Evolutionary conservation across 2,113 vertebrate species (phyloP).

Genomic region (Canis aureus): DNA sequence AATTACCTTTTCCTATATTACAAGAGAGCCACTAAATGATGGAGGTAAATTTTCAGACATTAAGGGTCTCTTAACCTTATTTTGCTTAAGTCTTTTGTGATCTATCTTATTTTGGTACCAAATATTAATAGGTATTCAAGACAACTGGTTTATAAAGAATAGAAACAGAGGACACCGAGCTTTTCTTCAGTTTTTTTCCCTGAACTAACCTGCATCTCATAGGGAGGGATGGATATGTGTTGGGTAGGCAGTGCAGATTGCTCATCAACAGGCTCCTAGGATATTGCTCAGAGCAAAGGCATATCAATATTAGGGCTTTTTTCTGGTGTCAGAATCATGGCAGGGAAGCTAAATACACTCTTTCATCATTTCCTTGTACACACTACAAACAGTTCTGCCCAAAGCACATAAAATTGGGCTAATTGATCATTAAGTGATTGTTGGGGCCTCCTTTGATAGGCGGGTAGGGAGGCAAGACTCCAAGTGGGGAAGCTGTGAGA

Average conservation of each 20-base stretch:
- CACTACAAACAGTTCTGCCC: neutral
- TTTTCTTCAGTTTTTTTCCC: neutral
- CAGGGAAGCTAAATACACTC: neutral
- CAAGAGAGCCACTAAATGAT: neutral
- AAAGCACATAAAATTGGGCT: neutral
- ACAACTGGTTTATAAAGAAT: neutral
- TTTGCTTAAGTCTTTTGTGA: neutral
- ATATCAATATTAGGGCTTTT: neutral
- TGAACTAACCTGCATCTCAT: neutral
- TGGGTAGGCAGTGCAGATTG: neutral
- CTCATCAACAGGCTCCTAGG: neutral
- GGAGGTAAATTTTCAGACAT: neutral
- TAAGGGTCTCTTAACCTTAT: neutral
- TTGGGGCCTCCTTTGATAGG: neutral
- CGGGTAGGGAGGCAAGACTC: neutral
- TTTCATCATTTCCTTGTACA: neutral
- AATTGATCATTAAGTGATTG: neutral
- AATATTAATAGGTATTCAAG: neutral
- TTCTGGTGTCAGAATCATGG: neutral
- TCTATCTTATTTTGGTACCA: neutral
- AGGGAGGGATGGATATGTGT: neutral
- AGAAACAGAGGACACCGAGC: neutral
- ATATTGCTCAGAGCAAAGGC: neutral
- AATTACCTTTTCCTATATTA: neutral
- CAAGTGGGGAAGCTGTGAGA: neutral